Evolutionary conservation across 2,797 vertebrate genomes (phyloP).

Genomic region (Pangasius krempfi): DNA sequence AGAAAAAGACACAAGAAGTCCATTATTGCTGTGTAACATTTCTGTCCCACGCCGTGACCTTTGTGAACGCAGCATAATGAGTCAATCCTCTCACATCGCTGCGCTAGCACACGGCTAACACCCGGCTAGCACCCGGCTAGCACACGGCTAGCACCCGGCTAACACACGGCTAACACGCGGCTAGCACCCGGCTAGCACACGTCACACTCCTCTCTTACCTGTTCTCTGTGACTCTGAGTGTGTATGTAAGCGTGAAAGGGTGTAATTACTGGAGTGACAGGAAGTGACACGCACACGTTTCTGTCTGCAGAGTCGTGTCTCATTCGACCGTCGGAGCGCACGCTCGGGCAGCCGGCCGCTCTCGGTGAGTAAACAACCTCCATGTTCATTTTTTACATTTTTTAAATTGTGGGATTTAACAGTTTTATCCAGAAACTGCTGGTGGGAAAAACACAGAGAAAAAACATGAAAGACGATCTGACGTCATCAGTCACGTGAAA

Average conservation of each 20-base stretch:
- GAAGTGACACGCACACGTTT: slow-evolving; percentile 35
- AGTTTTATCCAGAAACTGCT: not conserved
- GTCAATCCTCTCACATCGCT: slow-evolving; percentile 6
- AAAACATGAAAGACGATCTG: not conserved
- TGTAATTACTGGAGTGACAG: not conserved
- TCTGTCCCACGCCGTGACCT: slow-evolving; percentile 49
- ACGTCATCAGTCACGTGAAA: not conserved
- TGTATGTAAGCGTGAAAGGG: not conserved
- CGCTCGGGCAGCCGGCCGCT: not conserved
- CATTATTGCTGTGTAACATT: slow-evolving; percentile 32
- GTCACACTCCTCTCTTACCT: not conserved
- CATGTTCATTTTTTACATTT: not conserved
- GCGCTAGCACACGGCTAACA: not conserved
- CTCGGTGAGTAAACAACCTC: slow-evolving; percentile 37
- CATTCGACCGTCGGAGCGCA: slow-evolving; percentile 6
- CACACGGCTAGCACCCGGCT: not conserved
- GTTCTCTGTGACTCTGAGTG: not conserved
- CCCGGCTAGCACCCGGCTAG: not conserved
- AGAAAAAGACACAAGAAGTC: slow-evolving; percentile 40
- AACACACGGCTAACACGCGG: not conserved
- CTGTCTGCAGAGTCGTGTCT: slow-evolving; percentile 47
- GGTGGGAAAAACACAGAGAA: not conserved
- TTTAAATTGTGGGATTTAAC: not conserved
- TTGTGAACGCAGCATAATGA: slow-evolving; percentile 12
- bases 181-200: not conserved